A percentile compares a stretch with the other conserved stretches of the same genome.
Conservation (phyloP, 2,113 vertebrate genomes). For the Psophia crepitans region DNA sequence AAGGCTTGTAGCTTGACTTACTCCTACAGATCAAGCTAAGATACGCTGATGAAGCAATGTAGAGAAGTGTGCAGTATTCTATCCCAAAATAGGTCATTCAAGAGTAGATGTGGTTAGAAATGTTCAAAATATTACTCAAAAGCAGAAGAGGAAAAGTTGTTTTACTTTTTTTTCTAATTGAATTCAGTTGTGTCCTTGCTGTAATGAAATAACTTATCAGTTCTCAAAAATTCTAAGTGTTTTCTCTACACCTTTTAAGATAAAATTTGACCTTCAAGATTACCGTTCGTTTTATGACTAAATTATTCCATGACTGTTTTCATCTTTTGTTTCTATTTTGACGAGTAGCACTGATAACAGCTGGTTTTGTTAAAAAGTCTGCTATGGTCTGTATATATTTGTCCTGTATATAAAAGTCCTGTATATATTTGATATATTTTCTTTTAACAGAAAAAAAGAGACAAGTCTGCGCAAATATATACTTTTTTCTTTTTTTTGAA, state of each 20-base stretch:
- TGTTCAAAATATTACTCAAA: conserved; percentile 33
- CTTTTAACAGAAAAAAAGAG: background rate
- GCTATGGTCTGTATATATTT: background rate
- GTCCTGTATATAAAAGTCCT: no score
- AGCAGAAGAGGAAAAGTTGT: conserved; percentile 1
- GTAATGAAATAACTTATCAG: background rate
- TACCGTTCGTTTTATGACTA: conserved; percentile 5
- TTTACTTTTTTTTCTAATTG: background rate
- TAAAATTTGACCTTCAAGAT: conserved; percentile 38
- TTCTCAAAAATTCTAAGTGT: conserved; percentile 1
- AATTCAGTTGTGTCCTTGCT: background rate
- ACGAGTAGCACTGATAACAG: background rate
- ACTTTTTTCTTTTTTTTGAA: background rate
- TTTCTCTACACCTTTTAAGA: conserved; percentile 2
- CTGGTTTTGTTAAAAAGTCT: background rate
- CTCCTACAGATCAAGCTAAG: background rate
- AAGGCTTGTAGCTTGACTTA: background rate
- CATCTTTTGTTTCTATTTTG: conserved; percentile 10
- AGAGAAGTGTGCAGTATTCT: background rate
- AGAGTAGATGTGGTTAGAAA: conserved; percentile 1
- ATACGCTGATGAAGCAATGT: background rate
- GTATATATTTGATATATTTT: background rate
- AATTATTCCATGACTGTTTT: conserved; percentile 12
- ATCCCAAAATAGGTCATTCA: background rate
- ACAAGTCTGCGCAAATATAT: background rate